Conservation (phyloP, 2,113 vertebrate species). For the zebrafish (Danio rerio) region DNA sequence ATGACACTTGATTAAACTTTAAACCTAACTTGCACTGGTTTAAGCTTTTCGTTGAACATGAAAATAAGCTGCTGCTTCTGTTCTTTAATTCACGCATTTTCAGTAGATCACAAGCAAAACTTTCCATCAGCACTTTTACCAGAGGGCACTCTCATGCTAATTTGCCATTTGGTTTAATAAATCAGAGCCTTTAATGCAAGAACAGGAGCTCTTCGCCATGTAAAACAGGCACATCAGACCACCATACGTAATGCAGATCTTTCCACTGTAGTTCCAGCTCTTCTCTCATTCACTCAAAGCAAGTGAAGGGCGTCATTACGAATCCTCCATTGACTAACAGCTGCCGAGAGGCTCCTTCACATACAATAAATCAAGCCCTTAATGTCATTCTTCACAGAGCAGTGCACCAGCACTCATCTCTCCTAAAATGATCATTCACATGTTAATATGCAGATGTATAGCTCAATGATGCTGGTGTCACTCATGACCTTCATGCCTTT, state of each 20-base stretch:
- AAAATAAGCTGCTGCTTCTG: no score
- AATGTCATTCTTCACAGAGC: constrained; percentile 31
- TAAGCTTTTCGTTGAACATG: no score
- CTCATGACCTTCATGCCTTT: constrained; percentile 13
- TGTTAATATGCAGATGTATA: constrained; percentile 10
- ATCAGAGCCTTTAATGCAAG: not conserved
- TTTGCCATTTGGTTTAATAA: no score
- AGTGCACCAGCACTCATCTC: not conserved
- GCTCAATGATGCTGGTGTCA: not conserved
- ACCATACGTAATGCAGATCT: not conserved
- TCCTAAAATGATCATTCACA: constrained; percentile 26
- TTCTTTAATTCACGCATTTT: no score
- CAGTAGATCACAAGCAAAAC: no score
- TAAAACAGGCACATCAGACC: not conserved
- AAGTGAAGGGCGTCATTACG: constrained; percentile 30
- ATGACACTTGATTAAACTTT: no score
- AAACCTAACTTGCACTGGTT: no score
- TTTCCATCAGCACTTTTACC: no score
- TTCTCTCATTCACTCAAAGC: constrained; percentile 12
- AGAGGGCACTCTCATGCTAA: no score
- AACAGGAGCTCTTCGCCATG: not conserved
- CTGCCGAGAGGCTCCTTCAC: constrained; percentile 12
- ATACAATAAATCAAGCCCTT: constrained; percentile 46
- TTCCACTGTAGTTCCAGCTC: not conserved
- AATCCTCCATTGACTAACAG: constrained; percentile 44